Evolutionary conservation across 2,113 vertebrate genomes (phyloP).

Genomic region (Agelaius tricolor): DNA sequence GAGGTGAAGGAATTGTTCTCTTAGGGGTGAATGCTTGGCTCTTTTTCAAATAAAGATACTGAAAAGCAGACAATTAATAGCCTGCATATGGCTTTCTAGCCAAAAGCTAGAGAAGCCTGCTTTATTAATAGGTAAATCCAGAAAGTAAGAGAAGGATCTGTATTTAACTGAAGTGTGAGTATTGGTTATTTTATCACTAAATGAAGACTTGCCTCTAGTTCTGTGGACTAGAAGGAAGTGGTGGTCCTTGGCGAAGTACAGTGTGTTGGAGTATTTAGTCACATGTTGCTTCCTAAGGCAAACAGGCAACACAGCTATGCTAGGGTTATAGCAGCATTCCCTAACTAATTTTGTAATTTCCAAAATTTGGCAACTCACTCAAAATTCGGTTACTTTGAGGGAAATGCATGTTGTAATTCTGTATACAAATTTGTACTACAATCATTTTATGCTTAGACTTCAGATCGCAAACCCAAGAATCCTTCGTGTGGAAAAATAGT

Average conservation of each 20-base stretch:
- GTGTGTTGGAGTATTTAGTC: background rate
- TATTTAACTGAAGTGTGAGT: background rate
- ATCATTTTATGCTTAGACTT: constrained; percentile 38
- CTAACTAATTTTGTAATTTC: background rate
- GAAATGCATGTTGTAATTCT: background rate
- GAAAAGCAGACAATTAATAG: background rate
- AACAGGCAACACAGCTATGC: background rate
- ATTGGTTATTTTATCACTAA: background rate
- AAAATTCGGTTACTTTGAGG: background rate
- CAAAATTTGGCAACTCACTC: background rate
- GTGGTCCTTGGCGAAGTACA: background rate
- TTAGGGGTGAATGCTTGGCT: background rate
- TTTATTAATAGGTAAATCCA: background rate
- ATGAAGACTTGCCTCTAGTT: background rate
- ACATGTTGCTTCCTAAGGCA: background rate
- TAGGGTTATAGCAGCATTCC: background rate
- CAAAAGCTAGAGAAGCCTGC: background rate
- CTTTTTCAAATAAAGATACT: background rate
- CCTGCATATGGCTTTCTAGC: background rate
- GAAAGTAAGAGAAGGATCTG: background rate
- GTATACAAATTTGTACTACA: constrained; percentile 13
- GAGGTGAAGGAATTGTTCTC: background rate
- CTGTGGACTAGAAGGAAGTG: background rate
- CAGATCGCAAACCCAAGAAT: constrained; percentile 44
- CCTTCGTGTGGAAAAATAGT: constrained; percentile 32